phyloP scores from a whole-genome alignment of 2,797 vertebrate genomes.

The Schizopygopsis pylzovi region DNA sequence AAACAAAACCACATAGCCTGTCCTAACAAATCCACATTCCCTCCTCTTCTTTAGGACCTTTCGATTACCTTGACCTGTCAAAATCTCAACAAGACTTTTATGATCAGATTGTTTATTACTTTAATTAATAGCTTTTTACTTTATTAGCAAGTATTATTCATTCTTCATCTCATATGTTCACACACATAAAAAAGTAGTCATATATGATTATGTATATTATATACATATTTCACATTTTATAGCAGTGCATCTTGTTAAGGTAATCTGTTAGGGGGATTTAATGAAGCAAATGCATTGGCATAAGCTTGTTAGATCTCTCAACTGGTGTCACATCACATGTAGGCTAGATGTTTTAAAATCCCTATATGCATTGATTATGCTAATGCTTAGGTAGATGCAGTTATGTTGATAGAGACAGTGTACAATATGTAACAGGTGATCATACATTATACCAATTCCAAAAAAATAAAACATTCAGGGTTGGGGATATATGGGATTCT shows the following conservation, averaged over 20 bases:
- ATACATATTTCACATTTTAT: background rate
- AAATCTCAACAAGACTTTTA: background rate
- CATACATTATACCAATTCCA: background rate
- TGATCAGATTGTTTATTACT: background rate
- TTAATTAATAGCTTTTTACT: background rate
- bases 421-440: conserved; percentile 1
- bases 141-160: background rate
- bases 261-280: background rate
- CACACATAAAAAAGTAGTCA: background rate
- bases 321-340: background rate
- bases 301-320: background rate
- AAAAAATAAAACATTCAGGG: background rate
- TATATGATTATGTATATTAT: background rate
- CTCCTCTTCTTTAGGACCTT: background rate
- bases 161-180: background rate
- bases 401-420: background rate
- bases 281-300: background rate
- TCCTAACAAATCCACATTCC: conserved; percentile 7
- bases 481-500: background rate
- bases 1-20: background rate
- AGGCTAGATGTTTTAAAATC: background rate
- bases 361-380: background rate
- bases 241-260: background rate
- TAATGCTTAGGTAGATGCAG: background rate
- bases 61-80: background rate